Evolutionary conservation across 2,113 vertebrate genomes (phyloP).

Genomic region (Phasianus colchicus): DNA sequence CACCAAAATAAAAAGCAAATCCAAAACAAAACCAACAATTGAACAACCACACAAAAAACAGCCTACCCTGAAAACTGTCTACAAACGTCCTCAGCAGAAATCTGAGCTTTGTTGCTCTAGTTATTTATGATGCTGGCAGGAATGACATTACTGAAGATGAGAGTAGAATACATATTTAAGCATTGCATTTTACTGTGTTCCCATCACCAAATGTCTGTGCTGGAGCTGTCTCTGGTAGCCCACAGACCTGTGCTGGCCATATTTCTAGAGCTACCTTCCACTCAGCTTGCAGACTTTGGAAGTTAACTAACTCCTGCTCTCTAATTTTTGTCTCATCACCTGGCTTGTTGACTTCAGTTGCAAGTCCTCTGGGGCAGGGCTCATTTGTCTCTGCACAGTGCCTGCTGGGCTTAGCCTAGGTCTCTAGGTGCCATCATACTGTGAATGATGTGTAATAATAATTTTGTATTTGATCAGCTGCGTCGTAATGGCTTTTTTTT

Average conservation of each 20-base stretch:
- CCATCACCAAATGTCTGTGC: background rate
- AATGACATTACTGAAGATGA: background rate
- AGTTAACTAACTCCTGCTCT: background rate
- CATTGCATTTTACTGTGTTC: background rate
- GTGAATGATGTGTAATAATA: background rate
- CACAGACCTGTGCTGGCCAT: background rate
- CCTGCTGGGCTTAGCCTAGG: background rate
- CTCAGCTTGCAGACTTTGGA: background rate
- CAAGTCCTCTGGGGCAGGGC: background rate
- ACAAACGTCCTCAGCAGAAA: background rate
- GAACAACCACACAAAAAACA: background rate
- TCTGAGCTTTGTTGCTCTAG: background rate
- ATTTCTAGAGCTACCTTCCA: background rate
- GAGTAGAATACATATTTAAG: background rate
- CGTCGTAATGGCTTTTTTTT: slow-evolving; percentile 40
- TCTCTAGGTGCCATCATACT: background rate
- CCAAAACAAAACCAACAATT: background rate
- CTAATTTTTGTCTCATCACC: background rate
- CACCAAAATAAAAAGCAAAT: background rate
- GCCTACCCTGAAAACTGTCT: background rate
- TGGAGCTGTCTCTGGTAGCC: background rate
- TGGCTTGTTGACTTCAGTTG: background rate
- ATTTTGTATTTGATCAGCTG: slow-evolving; percentile 36
- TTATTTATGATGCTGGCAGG: background rate
- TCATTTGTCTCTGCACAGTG: background rate